Percentiles rank a stretch among this genome's conserved stretches.
Conservation (phyloP, 2,113 vertebrate species). For the Larimichthys polyactis region DNA sequence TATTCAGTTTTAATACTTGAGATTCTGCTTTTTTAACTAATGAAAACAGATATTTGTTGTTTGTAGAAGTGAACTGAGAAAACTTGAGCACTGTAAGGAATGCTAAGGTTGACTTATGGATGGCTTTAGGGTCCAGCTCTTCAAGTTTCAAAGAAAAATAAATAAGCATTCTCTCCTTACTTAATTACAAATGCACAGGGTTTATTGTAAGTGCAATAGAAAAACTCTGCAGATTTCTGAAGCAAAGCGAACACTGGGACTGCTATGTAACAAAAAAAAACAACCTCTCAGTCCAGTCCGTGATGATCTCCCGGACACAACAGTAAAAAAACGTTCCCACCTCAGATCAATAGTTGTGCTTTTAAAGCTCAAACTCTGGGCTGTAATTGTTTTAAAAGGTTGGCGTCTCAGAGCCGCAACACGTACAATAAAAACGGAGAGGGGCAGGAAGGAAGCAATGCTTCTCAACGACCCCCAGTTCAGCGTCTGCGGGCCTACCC, state of each 20-base stretch:
- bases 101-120: neutral
- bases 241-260: neutral
- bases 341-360: slow-evolving; percentile 41
- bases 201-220: neutral
- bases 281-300: neutral
- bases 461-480: slow-evolving; percentile 59
- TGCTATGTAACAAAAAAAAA: no score
- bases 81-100: neutral
- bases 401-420: slow-evolving; percentile 69
- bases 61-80: neutral
- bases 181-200: neutral
- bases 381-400: slow-evolving; percentile 71
- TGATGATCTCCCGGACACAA: neutral
- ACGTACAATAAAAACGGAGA: slow-evolving; percentile 55
- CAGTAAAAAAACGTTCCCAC: slow-evolving; percentile 19
- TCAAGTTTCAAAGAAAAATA: neutral
- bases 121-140: neutral
- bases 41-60: neutral
- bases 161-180: neutral
- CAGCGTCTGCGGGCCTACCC: slow-evolving; percentile 54
- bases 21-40: neutral
- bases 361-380: slow-evolving; percentile 56
- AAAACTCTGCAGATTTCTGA: neutral
- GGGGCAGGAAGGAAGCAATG: slow-evolving; percentile 75
- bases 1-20: neutral